Evolutionary conservation across 2,797 vertebrate species (phyloP).

Genomic region (Melopsittacus undulatus): DNA sequence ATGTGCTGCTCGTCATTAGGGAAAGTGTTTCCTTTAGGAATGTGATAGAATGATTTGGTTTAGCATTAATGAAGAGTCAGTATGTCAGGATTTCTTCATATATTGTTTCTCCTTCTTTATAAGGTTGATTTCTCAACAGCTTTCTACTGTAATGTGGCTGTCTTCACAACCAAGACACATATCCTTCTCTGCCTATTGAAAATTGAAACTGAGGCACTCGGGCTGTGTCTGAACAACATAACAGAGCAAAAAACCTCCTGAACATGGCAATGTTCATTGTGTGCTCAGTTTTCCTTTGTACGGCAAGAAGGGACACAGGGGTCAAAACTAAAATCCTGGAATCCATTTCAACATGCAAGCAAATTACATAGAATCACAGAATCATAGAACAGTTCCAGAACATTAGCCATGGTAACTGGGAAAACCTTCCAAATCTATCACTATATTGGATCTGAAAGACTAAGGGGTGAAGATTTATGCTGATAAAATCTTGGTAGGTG

Average conservation of each 20-base stretch:
- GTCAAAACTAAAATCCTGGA: not conserved
- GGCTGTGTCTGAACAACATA: not conserved
- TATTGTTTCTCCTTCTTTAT: not conserved
- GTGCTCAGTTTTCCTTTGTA: not conserved
- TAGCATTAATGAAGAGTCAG: not conserved
- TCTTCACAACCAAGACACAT: not conserved
- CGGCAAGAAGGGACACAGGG: not conserved
- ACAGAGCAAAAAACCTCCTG: not conserved
- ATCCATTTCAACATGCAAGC: not conserved
- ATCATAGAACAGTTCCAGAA: too few species aligned
- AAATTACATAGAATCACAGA: too few species aligned
- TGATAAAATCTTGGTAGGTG: not conserved
- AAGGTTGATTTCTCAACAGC: not conserved
- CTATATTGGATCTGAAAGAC: not conserved
- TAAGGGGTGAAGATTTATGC: not conserved
- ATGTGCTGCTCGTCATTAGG: not conserved
- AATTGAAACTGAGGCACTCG: not conserved
- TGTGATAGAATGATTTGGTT: not conserved
- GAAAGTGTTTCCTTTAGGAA: not conserved
- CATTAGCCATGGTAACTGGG: not conserved
- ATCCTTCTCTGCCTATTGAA: not conserved
- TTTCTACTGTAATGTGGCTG: not conserved
- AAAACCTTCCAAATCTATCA: not conserved
- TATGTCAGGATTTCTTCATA: not conserved
- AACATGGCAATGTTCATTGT: fast-evolving